Percentiles rank a stretch among this genome's conserved stretches.
phyloP scores from a whole-genome alignment of 2,113 vertebrate genomes.

The Cyrtonyx montezumae region DNA sequence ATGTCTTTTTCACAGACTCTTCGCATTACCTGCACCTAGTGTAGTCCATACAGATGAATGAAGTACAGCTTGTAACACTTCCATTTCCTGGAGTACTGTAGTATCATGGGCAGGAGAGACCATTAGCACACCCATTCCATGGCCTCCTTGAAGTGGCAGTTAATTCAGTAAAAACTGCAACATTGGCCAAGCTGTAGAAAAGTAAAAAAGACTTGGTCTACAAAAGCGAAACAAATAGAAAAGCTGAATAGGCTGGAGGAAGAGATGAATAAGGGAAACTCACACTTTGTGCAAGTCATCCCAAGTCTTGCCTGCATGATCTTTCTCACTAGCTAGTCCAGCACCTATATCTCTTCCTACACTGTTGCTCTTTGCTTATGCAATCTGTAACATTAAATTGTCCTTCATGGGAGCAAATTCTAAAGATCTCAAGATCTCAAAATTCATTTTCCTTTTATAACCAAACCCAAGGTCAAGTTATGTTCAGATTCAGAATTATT shows the following conservation, averaged over 20 bases:
- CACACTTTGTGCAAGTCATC: background rate
- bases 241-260: background rate
- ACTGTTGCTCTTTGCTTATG: background rate
- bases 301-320: background rate
- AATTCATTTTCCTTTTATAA: background rate
- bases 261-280: background rate
- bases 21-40: accelerated
- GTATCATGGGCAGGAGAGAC: background rate
- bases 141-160: background rate
- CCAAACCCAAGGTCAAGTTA: background rate
- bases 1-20: background rate
- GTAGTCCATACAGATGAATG: background rate
- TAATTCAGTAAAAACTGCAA: background rate
- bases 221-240: background rate
- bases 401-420: background rate
- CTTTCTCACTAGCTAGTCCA: background rate
- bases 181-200: background rate
- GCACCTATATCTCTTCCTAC: background rate
- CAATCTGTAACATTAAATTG: background rate
- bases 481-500: background rate
- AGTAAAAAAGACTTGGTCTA: background rate
- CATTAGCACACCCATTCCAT: background rate
- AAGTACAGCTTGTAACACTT: background rate
- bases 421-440: background rate
- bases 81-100: background rate